A percentile compares a stretch with the other conserved stretches of the same genome.
Conservation (phyloP, 2,797 vertebrate genomes). For the Synanceia verrucosa region DNA sequence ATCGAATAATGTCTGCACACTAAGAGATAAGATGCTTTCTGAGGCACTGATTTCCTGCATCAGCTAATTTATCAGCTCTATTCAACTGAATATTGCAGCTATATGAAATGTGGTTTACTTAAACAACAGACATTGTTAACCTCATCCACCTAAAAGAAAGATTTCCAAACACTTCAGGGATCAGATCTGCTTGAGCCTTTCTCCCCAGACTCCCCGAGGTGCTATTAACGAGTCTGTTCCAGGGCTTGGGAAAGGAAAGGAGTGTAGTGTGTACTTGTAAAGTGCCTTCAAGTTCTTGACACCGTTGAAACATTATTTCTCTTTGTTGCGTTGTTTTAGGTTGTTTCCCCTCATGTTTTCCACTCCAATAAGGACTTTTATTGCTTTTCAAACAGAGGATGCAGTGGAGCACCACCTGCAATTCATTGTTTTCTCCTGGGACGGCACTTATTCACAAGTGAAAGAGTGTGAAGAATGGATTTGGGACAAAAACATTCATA, state of each 20-base stretch:
- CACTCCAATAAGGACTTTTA: constrained; percentile 32
- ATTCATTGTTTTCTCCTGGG: constrained; percentile 29
- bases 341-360: constrained; percentile 28
- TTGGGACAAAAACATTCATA: background rate
- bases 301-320: constrained; percentile 49
- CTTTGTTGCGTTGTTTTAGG: constrained; percentile 60
- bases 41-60: constrained; percentile 46
- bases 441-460: constrained; percentile 18
- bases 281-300: constrained; percentile 45
- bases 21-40: constrained; percentile 71
- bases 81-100: constrained; percentile 27
- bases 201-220: constrained; percentile 45
- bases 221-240: constrained; percentile 37
- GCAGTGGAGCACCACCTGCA: constrained; percentile 13
- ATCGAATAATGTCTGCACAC: constrained; percentile 51
- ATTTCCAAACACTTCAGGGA: constrained; percentile 54
- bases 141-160: constrained; percentile 51
- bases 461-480: constrained; percentile 26
- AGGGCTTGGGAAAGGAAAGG: constrained; percentile 64
- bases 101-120: constrained; percentile 41
- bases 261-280: constrained; percentile 29
- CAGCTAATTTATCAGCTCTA: constrained; percentile 54
- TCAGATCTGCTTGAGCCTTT: constrained; percentile 56
- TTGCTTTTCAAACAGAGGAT: constrained; percentile 52
- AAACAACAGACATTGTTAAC: constrained; percentile 68